phyloP scores from a whole-genome alignment of 2,888 invertebrate genomes.

The Blastobasis adustella region DNA sequence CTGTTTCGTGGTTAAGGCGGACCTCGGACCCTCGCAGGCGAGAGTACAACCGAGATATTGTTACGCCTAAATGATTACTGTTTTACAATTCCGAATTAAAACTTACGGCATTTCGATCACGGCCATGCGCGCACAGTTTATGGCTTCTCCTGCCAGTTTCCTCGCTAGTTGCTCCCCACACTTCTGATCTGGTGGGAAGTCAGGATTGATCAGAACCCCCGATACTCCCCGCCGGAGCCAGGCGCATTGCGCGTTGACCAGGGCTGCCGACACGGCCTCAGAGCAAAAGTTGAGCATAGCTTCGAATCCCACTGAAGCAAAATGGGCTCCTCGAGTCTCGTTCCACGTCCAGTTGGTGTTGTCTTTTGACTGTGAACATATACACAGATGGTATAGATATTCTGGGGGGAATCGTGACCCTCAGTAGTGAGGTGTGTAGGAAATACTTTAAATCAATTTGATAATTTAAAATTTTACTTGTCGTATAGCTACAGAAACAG shows the following conservation, averaged over 20 bases:
- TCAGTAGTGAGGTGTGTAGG: too few species aligned
- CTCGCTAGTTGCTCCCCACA: constrained; percentile 45
- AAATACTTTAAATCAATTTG: too few species aligned
- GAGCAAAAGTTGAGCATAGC: constrained; percentile 54
- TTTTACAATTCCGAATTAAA: not conserved
- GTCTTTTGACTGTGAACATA: constrained; percentile 19
- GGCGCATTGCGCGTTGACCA: constrained; percentile 43
- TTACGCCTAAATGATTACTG: too few species aligned
- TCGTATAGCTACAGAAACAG: too few species aligned
- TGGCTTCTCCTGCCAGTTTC: constrained; percentile 43
- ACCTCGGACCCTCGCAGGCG: too few species aligned
- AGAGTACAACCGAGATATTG: too few species aligned
- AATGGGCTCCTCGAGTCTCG: constrained; percentile 38
- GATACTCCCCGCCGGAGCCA: constrained; percentile 52
- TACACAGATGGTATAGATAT: too few species aligned
- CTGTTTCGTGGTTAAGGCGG: too few species aligned
- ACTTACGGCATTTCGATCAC: constrained; percentile 52
- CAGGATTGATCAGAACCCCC: constrained; percentile 48
- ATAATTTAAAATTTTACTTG: too few species aligned
- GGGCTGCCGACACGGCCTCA: constrained; percentile 31
- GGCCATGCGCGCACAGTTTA: constrained; percentile 40
- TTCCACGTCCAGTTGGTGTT: constrained; percentile 45
- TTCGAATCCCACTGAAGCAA: constrained; percentile 33
- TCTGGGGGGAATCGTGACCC: too few species aligned
- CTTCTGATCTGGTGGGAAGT: constrained; percentile 29